These are phyloP conservation scores for Enhydra lutris DNA, from an alignment of 2,113 vertebrate species.

Conservation along the genomic window DNA sequence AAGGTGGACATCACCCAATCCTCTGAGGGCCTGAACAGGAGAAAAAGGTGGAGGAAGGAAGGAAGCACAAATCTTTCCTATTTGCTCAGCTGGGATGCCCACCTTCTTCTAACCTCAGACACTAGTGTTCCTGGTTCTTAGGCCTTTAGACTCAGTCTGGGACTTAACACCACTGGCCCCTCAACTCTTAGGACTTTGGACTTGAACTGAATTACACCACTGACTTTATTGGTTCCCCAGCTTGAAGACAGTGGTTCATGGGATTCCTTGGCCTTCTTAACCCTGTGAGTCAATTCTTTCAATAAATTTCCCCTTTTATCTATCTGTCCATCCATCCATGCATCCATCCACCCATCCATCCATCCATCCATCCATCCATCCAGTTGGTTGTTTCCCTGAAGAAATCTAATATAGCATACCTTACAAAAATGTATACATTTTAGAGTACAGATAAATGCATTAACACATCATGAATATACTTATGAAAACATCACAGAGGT, in stretches of 20 bases:
- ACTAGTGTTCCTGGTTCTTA: neutral
- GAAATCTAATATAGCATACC: neutral
- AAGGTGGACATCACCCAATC: neutral
- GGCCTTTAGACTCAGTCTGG: neutral
- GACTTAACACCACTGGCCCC: neutral
- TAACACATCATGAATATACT: neutral
- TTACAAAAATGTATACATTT: neutral
- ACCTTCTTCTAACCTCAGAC: neutral
- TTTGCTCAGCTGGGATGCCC: too few relatives aligned
- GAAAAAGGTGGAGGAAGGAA: neutral
- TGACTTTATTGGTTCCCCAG: neutral
- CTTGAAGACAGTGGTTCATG: neutral
- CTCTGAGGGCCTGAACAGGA: neutral
- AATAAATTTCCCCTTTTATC: neutral
- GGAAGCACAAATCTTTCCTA: neutral
- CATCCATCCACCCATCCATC: neutral
- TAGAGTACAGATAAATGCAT: neutral
- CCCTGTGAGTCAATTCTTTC: too few relatives aligned
- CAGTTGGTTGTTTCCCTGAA: neutral
- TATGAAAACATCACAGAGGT: neutral
- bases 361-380: too few relatives aligned
- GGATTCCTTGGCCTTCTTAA: neutral
- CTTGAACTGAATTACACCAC: neutral
- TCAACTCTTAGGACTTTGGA: neutral
- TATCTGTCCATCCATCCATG: neutral